Evolutionary conservation across 2,113 vertebrate genomes (phyloP), one percentile per base, ranked within the genome.

Genomic region (Leucopsar rothschildi): DNA sequence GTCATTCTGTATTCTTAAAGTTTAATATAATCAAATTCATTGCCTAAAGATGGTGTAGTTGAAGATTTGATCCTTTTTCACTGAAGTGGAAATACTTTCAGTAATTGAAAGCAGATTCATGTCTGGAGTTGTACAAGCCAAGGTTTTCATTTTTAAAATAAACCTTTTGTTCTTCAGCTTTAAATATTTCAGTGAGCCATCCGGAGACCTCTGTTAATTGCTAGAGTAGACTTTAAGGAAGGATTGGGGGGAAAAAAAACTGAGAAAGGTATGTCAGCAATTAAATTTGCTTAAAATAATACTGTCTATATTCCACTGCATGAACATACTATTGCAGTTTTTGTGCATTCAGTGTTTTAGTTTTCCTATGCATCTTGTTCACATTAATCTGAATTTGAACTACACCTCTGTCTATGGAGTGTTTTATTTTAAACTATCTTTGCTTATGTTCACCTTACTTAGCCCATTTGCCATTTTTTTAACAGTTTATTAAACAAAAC

Each of bases 121-220:
- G 98, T 97, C 98, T 98, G 97, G 97, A 98, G 96, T 98, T 96
- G 91, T 96, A 90, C 68, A 60, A 97, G 97, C 97, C 97, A 97
- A 97, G 97, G 95, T 97, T 98, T 97, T 98, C 88, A 57, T 97
- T 97, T 98, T 98, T 97, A 93, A 98, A 97, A 97, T 96, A 98
- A 98, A 98, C 96, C 95, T 98, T 98, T 98, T 98, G 98, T 98
- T 98, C 98, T 97, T 97, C 82, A 97, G 94, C 92, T 96, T 98
- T 97, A 96, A 96, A 95, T 96, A 95, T 97, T 97, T 95, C 81
- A 59, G 86, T 73, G 92, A 96, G 95, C 95, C 91, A 76, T 91
- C 86, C 90, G 37, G 95, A 97, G 95, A 97, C 88, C 90, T 93
- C 89, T 92, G 66, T 93, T 98, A 97, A 98, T 97, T 97, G 87